These are phyloP conservation scores for Lithodes maja DNA, from an alignment of 2,888 invertebrate species.

Conservation along the genomic window DNA sequence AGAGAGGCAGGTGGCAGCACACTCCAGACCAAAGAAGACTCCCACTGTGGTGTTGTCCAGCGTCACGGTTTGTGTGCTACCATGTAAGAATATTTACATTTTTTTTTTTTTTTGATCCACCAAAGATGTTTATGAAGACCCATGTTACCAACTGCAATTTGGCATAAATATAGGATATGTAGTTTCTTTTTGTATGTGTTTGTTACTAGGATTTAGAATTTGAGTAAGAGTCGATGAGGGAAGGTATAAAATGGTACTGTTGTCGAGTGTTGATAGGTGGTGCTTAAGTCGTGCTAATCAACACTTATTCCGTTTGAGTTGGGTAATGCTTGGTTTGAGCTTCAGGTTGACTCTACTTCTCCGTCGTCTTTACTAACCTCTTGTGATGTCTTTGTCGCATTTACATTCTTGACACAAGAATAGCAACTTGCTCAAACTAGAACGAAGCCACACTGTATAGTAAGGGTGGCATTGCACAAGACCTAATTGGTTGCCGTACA, in stretches of 20 bases:
- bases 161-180: constrained; percentile 51
- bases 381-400: constrained; percentile 35
- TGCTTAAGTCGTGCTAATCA: constrained; percentile 5
- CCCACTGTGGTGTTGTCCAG: constrained; percentile 30
- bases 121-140: constrained; percentile 54
- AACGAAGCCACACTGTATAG: not conserved
- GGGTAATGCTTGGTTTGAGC: constrained; percentile 43
- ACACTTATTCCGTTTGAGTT: constrained; percentile 13
- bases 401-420: constrained; percentile 31
- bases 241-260: not conserved
- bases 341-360: constrained; percentile 23
- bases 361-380: constrained; percentile 17
- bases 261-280: not conserved
- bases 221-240: not conserved
- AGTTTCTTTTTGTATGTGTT: constrained; percentile 23
- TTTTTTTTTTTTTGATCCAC: constrained; percentile 43
- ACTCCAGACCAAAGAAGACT: constrained; percentile 49
- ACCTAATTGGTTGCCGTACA: too few relatives aligned
- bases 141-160: constrained; percentile 55
- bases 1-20: constrained; percentile 22
- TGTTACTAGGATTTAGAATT: constrained; percentile 33
- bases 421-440: constrained; percentile 53
- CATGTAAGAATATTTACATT: constrained; percentile 24
- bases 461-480: too few relatives aligned
- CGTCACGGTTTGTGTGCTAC: constrained; percentile 20